Percentiles rank a stretch among this genome's conserved stretches.
phyloP scores from a whole-genome alignment of 2,113 vertebrate genomes.

The Notothenia rossii region DNA sequence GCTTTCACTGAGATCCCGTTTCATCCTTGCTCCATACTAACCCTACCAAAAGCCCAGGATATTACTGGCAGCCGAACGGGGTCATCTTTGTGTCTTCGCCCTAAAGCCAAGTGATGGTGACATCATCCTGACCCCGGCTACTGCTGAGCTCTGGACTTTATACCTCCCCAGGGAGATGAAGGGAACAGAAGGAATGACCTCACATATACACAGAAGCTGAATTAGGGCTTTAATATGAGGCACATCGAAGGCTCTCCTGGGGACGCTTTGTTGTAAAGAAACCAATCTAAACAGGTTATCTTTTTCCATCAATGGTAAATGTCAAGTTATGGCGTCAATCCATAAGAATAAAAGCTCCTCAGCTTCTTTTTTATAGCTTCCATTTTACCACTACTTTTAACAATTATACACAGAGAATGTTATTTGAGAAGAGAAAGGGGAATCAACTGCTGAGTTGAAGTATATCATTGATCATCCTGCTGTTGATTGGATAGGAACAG shows the following conservation, averaged over 20 bases:
- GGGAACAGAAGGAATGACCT: background rate
- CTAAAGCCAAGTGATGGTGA: slow-evolving; percentile 38
- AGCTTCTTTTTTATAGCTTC: slow-evolving; percentile 3
- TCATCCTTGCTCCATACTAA: slow-evolving; percentile 17
- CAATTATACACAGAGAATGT: background rate
- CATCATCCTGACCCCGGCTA: slow-evolving; percentile 32
- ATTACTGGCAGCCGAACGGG: slow-evolving; percentile 29
- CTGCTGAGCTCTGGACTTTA: slow-evolving; percentile 55
- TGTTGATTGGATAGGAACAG: too few relatives aligned
- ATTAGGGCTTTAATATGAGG: slow-evolving; percentile 42
- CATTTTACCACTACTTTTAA: background rate
- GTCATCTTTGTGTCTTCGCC: slow-evolving; percentile 31
- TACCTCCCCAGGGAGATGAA: slow-evolving; percentile 13
- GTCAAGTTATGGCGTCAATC: background rate
- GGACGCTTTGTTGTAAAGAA: slow-evolving; percentile 5
- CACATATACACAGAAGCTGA: slow-evolving; percentile 27
- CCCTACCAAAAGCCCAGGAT: slow-evolving; percentile 25
- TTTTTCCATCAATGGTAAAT: background rate
- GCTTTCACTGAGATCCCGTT: slow-evolving; percentile 32
- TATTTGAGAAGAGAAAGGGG: background rate
- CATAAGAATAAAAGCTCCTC: background rate
- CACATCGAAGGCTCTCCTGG: background rate
- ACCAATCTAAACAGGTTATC: background rate
- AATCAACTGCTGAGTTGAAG: background rate
- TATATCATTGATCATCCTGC: too few relatives aligned